Conservation (phyloP, 2,797 vertebrate species). For the Hemitrygon akajei region DNA sequence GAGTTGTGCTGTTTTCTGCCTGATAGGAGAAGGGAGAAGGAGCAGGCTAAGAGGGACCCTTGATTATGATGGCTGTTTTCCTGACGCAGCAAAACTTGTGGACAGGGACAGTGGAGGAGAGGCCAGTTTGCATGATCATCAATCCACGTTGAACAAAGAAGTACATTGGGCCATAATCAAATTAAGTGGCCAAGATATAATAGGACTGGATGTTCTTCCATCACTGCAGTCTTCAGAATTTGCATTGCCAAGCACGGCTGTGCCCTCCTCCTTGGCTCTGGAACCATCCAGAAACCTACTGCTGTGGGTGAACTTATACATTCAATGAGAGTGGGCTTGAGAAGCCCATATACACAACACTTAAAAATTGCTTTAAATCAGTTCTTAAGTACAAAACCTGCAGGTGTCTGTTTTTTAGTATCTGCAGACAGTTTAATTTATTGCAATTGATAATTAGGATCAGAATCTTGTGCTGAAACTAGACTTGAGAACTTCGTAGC, state of each 20-base stretch:
- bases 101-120: too few species aligned
- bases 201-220: not conserved
- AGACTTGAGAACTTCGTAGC: not conserved
- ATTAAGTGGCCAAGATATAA: too few species aligned
- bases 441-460: not conserved
- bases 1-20: too few species aligned
- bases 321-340: not conserved
- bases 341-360: not conserved
- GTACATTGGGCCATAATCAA: not conserved
- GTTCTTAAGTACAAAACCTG: not conserved
- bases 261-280: not conserved
- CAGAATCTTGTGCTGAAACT: not conserved
- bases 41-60: too few species aligned
- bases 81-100: too few species aligned
- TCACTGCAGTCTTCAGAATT: not conserved
- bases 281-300: not conserved
- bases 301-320: not conserved
- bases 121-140: too few species aligned
- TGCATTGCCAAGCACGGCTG: not conserved
- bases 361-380: not conserved
- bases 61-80: too few species aligned
- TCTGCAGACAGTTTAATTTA: not conserved
- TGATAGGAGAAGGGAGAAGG: too few species aligned
- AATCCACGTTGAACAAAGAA: not conserved
- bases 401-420: not conserved